A percentile compares a stretch with the other conserved stretches of the same genome.
These are phyloP conservation scores for Neotoxoptera formosana DNA, from an alignment of 1,140 invertebrate species.

Conservation along the genomic window DNA sequence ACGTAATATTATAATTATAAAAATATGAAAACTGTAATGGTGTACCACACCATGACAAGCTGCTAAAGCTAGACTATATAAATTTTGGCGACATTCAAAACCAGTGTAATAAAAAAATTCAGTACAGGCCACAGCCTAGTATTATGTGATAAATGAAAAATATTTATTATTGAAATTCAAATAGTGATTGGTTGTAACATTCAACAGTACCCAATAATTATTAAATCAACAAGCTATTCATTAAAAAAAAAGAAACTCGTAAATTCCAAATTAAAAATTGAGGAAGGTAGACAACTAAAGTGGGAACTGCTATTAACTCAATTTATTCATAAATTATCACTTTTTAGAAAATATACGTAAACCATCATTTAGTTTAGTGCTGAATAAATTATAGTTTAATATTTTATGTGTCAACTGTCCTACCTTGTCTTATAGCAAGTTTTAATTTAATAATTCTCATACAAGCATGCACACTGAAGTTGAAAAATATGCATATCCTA, in stretches of 20 bases:
- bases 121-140: neutral
- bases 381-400: too few relatives aligned
- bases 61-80: neutral
- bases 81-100: neutral
- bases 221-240: neutral
- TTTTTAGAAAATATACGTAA: neutral
- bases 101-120: neutral
- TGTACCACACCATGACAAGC: too few relatives aligned
- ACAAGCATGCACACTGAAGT: neutral
- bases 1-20: too few relatives aligned
- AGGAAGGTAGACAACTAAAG: too few relatives aligned
- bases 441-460: too few relatives aligned
- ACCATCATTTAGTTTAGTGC: neutral
- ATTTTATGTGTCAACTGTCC: too few relatives aligned
- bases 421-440: too few relatives aligned
- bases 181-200: neutral
- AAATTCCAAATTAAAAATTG: neutral
- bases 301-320: neutral
- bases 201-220: neutral
- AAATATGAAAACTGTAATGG: too few relatives aligned
- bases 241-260: neutral
- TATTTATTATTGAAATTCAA: neutral
- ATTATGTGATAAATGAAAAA: neutral
- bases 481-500: neutral
- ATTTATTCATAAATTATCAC: neutral